A percentile compares a stretch with the other conserved stretches of the same genome.
These are phyloP conservation scores for Lucifuga dentata DNA, from an alignment of 2,113 vertebrate genomes.

Conservation along the genomic window DNA sequence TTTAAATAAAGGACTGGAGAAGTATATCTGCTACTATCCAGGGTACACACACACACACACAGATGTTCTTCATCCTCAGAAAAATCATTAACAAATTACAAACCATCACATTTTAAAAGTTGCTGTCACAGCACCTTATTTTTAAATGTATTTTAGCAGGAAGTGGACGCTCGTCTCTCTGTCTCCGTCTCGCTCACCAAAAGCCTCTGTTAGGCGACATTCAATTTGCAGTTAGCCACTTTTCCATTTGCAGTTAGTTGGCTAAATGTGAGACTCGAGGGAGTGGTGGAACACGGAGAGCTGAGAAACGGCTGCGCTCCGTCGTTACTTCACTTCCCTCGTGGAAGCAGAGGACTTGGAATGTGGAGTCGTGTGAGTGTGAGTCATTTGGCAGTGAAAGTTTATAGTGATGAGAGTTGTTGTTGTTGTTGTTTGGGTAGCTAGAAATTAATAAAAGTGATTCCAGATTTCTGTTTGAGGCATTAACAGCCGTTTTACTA, in stretches of 20 bases:
- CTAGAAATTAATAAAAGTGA: too few species aligned
- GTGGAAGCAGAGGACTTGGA: conserved; percentile 13
- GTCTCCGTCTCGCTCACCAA: conserved; percentile 35
- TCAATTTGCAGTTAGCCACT: conserved; percentile 74
- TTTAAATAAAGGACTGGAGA: too few species aligned
- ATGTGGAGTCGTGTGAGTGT: conserved; percentile 1
- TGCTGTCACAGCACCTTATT: conserved; percentile 18
- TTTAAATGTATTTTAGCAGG: not conserved
- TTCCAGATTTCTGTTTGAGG: too few species aligned
- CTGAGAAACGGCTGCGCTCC: conserved; percentile 32
- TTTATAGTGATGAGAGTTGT: not conserved
- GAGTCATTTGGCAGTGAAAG: not conserved
- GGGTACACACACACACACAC: too few species aligned
- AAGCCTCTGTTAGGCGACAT: conserved; percentile 56
- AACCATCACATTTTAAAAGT: conserved; percentile 2
- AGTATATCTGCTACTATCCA: too few species aligned
- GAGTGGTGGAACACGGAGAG: conserved; percentile 36
- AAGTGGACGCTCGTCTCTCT: conserved; percentile 20
- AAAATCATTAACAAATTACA: conserved; percentile 27
- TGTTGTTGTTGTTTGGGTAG: too few species aligned
- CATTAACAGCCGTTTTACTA: too few species aligned
- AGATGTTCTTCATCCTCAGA: not conserved
- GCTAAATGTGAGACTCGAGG: conserved; percentile 57
- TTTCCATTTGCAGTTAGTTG: conserved; percentile 76
- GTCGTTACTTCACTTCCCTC: conserved; percentile 54